These are phyloP conservation scores for Tholera decimalis DNA, from an alignment of 2,888 invertebrate genomes.

Conservation along the genomic window DNA sequence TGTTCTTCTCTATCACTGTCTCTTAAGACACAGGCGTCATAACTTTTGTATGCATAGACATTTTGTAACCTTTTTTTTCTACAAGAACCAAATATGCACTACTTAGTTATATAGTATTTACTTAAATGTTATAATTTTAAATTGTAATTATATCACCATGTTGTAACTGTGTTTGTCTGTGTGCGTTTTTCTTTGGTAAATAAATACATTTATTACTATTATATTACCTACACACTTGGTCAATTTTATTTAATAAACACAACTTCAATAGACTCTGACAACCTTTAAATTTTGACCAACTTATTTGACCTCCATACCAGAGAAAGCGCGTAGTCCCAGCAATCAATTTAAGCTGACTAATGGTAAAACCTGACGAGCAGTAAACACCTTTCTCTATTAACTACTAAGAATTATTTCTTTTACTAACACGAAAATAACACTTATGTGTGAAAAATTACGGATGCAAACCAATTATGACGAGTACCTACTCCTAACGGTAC, in stretches of 20 bases:
- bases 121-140: too few species aligned
- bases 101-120: too few species aligned
- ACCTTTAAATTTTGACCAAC: slow-evolving; percentile 33
- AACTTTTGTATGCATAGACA: too few species aligned
- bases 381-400: slow-evolving; percentile 24
- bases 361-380: slow-evolving; percentile 1
- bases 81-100: too few species aligned
- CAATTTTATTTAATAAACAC: neutral
- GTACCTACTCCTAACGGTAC: neutral
- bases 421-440: slow-evolving; percentile 2
- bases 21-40: too few species aligned
- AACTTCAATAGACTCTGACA: neutral
- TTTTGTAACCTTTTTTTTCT: too few species aligned
- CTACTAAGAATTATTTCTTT: neutral
- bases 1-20: too few species aligned
- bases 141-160: too few species aligned
- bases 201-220: too few species aligned
- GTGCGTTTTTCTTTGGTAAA: too few species aligned
- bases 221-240: too few species aligned
- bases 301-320: slow-evolving; percentile 44
- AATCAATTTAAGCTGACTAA: slow-evolving; percentile 22
- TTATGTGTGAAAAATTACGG: slow-evolving; percentile 4
- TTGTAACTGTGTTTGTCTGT: too few species aligned
- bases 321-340: slow-evolving; percentile 41
- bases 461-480: neutral